Percentiles rank a stretch among this genome's conserved stretches.
Conservation (phyloP, 2,888 invertebrate species). For the Entomobrya multifasciata region DNA sequence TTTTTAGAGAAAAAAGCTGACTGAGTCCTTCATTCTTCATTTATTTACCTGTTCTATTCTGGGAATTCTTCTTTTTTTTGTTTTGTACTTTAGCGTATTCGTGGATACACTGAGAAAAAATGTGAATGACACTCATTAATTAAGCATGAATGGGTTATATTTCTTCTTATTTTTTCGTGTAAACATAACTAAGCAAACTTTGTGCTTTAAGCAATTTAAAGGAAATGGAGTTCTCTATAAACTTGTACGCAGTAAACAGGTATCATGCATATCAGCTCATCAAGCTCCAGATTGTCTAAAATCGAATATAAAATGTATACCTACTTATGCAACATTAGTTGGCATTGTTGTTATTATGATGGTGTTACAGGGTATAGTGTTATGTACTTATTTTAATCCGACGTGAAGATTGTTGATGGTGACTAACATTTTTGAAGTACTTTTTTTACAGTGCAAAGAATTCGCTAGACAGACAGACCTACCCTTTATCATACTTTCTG, state of each 20-base stretch:
- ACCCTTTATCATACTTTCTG: conserved; percentile 9
- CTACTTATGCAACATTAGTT: neutral
- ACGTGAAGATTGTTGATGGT: conserved; percentile 6
- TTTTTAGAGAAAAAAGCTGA: neutral
- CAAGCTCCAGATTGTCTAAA: conserved; percentile 67
- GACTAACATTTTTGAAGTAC: conserved; percentile 8
- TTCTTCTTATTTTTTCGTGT: neutral
- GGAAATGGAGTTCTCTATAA: too few relatives aligned
- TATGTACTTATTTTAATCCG: conserved; percentile 6
- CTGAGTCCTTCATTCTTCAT: conserved; percentile 1
- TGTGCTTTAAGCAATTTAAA: neutral
- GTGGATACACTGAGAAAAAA: neutral
- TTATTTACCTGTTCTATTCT: conserved; percentile 15
- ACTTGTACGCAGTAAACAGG: neutral
- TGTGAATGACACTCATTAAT: conserved; percentile 73
- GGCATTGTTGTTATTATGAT: conserved; percentile 8
- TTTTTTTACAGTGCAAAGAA: conserved; percentile 6
- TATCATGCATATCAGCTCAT: conserved; percentile 28
- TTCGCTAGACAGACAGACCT: neutral
- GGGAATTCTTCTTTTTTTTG: conserved; percentile 32
- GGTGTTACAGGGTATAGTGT: conserved; percentile 31
- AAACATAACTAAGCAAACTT: conserved; percentile 12
- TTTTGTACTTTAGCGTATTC: neutral
- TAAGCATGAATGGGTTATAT: conserved; percentile 52
- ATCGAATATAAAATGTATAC: neutral